Evolutionary conservation across 2,888 invertebrate species (phyloP).

Genomic region (Drosophila pegasa): DNA sequence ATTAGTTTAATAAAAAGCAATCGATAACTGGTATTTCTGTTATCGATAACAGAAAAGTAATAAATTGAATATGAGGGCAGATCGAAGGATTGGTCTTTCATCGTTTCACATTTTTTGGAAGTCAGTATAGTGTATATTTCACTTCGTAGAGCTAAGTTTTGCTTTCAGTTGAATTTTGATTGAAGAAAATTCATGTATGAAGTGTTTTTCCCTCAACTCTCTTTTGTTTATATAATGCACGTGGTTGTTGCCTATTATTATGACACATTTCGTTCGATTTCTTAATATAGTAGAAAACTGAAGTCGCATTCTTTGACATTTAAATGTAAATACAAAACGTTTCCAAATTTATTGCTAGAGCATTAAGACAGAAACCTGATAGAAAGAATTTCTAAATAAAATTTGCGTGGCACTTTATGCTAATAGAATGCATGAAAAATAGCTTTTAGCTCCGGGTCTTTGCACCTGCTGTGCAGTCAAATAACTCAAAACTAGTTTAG

Average conservation of each 20-base stretch:
- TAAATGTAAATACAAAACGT: slow-evolving; percentile 5
- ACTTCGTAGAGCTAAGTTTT: slow-evolving; percentile 14
- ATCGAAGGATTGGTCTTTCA: neutral
- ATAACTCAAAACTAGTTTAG: slow-evolving; percentile 33
- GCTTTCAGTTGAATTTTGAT: slow-evolving; percentile 36
- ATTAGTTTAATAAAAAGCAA: no score
- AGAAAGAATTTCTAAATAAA: slow-evolving; percentile 7
- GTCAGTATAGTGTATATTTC: slow-evolving; percentile 28
- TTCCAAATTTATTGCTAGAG: slow-evolving; percentile 1
- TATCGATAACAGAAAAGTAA: neutral
- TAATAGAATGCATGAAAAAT: slow-evolving; percentile 3
- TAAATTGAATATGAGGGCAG: neutral
- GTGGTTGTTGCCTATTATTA: slow-evolving; percentile 32
- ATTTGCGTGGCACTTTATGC: neutral
- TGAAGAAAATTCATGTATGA: slow-evolving; percentile 37
- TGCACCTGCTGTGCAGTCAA: slow-evolving; percentile 18
- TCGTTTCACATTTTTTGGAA: neutral
- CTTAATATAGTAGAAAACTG: slow-evolving; percentile 34
- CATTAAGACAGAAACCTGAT: neutral
- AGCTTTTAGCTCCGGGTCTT: slow-evolving; percentile 28
- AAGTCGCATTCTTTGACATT: slow-evolving; percentile 16
- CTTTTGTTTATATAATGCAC: slow-evolving; percentile 40
- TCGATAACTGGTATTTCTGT: neutral
- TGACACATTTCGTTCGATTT: slow-evolving; percentile 47
- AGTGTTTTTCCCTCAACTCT: slow-evolving; percentile 27